These are phyloP conservation scores for Rhegmatorhina hoffmannsi DNA, from an alignment of 2,113 vertebrate species.

Conservation along the genomic window DNA sequence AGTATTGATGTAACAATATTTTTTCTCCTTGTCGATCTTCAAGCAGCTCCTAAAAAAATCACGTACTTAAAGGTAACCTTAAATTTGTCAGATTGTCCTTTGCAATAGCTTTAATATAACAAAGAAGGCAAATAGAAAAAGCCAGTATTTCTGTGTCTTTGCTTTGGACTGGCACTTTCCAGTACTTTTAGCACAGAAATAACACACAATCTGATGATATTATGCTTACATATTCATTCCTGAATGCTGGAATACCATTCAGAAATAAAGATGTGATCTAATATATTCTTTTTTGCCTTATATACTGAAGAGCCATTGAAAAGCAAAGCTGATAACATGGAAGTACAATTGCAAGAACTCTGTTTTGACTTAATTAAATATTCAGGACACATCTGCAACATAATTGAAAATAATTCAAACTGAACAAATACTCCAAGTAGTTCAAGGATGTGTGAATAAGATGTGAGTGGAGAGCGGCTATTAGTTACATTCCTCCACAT, in stretches of 20 bases:
- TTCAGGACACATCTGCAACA: neutral
- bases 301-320: neutral
- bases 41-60: neutral
- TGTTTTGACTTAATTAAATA: neutral
- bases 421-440: neutral
- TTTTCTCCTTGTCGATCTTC: neutral
- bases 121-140: neutral
- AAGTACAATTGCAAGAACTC: neutral
- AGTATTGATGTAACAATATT: neutral
- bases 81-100: neutral
- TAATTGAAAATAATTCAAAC: neutral
- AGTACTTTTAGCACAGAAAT: neutral
- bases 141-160: neutral
- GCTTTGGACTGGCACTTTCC: neutral
- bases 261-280: neutral
- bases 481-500: neutral
- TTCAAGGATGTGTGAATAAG: neutral
- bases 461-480: neutral
- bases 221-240: neutral
- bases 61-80: neutral
- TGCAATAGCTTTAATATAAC: neutral
- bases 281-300: neutral
- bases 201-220: neutral
- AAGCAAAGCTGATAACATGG: neutral
- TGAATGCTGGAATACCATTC: neutral